Conservation (phyloP, 2,888 invertebrate genomes). For the Cephus pulcher region DNA sequence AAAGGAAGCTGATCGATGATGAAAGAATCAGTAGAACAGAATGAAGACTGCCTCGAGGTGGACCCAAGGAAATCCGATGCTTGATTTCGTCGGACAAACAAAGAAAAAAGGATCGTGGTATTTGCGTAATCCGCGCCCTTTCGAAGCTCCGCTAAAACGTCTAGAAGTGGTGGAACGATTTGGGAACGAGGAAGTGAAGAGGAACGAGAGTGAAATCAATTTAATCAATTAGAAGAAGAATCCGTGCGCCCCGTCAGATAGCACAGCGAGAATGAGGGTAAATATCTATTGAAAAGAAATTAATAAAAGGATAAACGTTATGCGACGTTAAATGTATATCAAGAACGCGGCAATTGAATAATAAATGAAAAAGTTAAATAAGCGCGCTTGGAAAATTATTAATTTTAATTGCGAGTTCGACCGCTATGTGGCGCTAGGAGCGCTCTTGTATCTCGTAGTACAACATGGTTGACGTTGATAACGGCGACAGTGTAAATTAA, state of each 20-base stretch:
- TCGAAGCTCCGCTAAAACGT: not conserved
- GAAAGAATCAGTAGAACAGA: not conserved
- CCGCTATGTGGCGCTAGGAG: not conserved
- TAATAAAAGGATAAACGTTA: not conserved
- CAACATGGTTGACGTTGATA: not conserved
- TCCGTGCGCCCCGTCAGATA: not conserved
- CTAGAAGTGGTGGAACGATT: not conserved
- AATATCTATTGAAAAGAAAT: not conserved
- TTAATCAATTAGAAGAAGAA: not conserved
- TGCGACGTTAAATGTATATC: not conserved
- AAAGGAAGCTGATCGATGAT: not conserved
- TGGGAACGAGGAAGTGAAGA: not conserved
- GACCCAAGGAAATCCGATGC: slow-evolving; percentile 1
- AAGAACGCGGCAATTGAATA: not conserved
- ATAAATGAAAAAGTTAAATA: not conserved
- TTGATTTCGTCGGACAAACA: not conserved
- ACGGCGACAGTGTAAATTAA: not conserved
- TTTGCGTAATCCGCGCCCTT: slow-evolving; percentile 6
- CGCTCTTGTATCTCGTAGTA: not conserved
- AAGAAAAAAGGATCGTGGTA: not conserved
- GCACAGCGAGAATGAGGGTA: not conserved
- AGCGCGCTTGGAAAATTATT: not conserved
- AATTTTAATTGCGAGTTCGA: not conserved
- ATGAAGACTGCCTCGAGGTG: not conserved
- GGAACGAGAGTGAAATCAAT: not conserved